Evolutionary conservation across 2,113 vertebrate species (phyloP).

Genomic region (Pleuronectes platessa): DNA sequence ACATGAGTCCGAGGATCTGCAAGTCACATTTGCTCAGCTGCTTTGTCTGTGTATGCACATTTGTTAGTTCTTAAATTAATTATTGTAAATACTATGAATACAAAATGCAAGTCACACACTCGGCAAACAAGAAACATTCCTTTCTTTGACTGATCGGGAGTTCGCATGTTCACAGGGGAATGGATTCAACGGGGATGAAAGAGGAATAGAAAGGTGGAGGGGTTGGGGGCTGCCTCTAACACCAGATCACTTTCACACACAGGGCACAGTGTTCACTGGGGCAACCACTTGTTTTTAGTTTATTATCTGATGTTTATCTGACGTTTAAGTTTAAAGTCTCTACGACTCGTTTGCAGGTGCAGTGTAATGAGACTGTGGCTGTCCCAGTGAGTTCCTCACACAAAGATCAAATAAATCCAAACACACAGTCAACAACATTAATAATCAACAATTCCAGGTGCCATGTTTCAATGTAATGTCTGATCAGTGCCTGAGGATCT

Average conservation of each 20-base stretch:
- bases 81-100: conserved; percentile 91
- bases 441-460: conserved; percentile 26
- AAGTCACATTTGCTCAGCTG: conserved; percentile 65
- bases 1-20: conserved; percentile 52
- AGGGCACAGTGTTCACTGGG: conserved; percentile 24
- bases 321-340: conserved; percentile 38
- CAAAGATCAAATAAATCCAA: conserved; percentile 40
- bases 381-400: conserved; percentile 47
- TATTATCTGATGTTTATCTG: conserved; percentile 32
- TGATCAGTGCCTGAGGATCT: conserved; percentile 54
- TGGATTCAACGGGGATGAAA: conserved; percentile 28
- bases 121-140: conserved; percentile 87
- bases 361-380: conserved; percentile 8
- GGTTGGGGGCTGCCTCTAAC: conserved; percentile 13
- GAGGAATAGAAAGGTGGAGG: background rate
- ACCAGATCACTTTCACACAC: conserved; percentile 41
- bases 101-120: conserved; percentile 91
- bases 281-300: conserved; percentile 42
- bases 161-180: conserved; percentile 25
- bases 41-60: conserved; percentile 62
- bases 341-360: conserved; percentile 34
- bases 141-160: conserved; percentile 79
- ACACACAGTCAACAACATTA: conserved; percentile 15
- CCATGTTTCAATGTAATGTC: background rate
- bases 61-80: conserved; percentile 94